Conservation (phyloP, 2,888 invertebrate genomes). For the Caenorhabditis sp. region DNA sequence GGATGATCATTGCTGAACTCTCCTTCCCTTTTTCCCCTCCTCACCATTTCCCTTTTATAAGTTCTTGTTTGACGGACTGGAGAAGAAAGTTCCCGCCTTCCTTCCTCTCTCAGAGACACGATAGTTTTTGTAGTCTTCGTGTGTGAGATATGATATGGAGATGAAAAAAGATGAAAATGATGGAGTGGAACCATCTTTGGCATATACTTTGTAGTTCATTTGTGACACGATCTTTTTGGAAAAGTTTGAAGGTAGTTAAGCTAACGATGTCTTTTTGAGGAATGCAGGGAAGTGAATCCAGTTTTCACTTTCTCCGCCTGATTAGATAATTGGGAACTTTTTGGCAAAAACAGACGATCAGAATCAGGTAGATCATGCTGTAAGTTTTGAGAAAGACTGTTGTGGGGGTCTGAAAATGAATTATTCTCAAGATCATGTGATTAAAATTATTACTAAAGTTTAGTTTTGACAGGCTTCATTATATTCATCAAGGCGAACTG, state of each 20-base stretch:
- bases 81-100: constrained; percentile 4
- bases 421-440: no score
- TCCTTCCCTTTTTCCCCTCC: neutral
- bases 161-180: constrained; percentile 1
- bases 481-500: no score
- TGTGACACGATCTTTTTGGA: constrained; percentile 7
- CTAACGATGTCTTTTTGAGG: neutral
- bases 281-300: neutral
- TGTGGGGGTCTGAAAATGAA: no score
- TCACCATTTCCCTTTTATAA: constrained; percentile 28
- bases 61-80: constrained; percentile 12
- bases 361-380: neutral
- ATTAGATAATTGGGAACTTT: neutral
- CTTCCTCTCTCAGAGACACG: neutral
- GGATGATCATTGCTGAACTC: constrained; percentile 26
- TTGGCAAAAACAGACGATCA: neutral
- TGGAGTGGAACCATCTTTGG: neutral
- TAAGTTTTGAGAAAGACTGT: neutral
- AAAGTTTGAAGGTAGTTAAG: no score
- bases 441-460: no score
- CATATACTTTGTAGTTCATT: constrained; percentile 15
- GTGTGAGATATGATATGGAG: constrained; percentile 23
- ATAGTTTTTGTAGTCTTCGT: constrained; percentile 31
- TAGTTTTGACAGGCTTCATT: no score
- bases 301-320: constrained; percentile 2